A percentile compares a stretch with the other conserved stretches of the same genome.
Conservation (phyloP, 2,888 invertebrate genomes). For the Scelioninae gen. 1 region DNA sequence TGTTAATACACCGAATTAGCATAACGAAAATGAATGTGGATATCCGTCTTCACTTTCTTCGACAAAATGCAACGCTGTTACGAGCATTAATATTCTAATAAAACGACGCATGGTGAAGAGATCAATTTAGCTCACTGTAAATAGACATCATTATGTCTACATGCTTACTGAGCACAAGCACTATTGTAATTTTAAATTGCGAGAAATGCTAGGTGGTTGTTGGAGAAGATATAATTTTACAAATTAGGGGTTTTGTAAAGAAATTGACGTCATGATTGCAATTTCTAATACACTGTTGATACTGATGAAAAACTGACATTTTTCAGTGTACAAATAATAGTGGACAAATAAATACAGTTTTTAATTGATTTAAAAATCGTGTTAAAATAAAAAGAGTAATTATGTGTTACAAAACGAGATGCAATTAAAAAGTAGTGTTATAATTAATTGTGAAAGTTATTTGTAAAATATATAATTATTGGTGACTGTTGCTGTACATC, state of each 20-base stretch:
- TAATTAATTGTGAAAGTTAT: slow-evolving; percentile 54
- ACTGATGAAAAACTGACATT: not conserved
- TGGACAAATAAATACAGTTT: no score
- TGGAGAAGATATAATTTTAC: not conserved
- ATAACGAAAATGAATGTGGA: slow-evolving; percentile 42
- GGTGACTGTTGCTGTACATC: slow-evolving; percentile 18
- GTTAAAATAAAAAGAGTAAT: not conserved
- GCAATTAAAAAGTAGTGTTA: slow-evolving; percentile 34
- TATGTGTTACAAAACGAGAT: not conserved
- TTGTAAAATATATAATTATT: slow-evolving; percentile 43
- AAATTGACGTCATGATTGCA: not conserved
- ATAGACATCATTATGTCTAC: slow-evolving; percentile 5
- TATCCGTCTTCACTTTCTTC: slow-evolving; percentile 40
- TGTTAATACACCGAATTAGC: slow-evolving; percentile 26
- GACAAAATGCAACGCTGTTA: slow-evolving; percentile 21
- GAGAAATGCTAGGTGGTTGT: not conserved
- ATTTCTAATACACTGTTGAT: not conserved
- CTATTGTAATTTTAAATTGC: not conserved
- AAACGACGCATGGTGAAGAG: slow-evolving; percentile 9
- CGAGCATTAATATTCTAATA: slow-evolving; percentile 28
- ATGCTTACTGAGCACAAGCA: not conserved
- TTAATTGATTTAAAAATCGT: not conserved
- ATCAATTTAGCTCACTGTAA: slow-evolving; percentile 3
- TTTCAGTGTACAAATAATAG: no score
- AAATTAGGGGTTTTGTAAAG: not conserved